Evolutionary conservation across 2,888 invertebrate genomes (phyloP).

Genomic region (Xanthorhoe designata): DNA sequence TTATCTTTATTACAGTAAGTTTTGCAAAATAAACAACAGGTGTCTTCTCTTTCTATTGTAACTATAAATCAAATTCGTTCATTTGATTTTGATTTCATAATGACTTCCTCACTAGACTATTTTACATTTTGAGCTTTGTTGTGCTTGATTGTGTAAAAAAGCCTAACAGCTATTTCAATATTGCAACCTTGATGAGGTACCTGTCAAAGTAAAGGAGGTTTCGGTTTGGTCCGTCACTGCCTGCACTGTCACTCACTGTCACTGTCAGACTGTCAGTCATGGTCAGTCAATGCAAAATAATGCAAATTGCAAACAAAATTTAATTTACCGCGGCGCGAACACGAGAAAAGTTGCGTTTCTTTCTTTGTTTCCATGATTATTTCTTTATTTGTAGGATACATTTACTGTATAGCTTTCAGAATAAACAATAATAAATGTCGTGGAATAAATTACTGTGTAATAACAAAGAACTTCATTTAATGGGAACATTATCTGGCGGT

Average conservation of each 20-base stretch:
- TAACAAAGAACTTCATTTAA: constrained; percentile 86
- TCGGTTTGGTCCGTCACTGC: too few relatives aligned
- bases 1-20: neutral
- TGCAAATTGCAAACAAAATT: too few relatives aligned
- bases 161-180: neutral
- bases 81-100: neutral
- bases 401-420: neutral
- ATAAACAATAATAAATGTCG: constrained; percentile 51
- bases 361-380: too few relatives aligned
- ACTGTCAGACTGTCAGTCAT: too few relatives aligned
- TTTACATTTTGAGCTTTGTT: neutral
- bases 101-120: neutral
- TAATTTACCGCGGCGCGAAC: too few relatives aligned
- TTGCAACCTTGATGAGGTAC: too few relatives aligned
- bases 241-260: too few relatives aligned
- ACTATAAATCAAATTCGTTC: neutral
- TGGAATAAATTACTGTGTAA: constrained; percentile 85
- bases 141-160: neutral
- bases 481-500: constrained; percentile 91
- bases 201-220: too few relatives aligned
- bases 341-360: too few relatives aligned
- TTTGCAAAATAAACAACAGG: neutral
- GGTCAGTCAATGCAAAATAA: too few relatives aligned
- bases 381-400: too few relatives aligned
- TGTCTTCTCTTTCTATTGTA: neutral